phyloP scores from a whole-genome alignment of 2,888 invertebrate species.

The Caenorhabditis doughertyi region DNA sequence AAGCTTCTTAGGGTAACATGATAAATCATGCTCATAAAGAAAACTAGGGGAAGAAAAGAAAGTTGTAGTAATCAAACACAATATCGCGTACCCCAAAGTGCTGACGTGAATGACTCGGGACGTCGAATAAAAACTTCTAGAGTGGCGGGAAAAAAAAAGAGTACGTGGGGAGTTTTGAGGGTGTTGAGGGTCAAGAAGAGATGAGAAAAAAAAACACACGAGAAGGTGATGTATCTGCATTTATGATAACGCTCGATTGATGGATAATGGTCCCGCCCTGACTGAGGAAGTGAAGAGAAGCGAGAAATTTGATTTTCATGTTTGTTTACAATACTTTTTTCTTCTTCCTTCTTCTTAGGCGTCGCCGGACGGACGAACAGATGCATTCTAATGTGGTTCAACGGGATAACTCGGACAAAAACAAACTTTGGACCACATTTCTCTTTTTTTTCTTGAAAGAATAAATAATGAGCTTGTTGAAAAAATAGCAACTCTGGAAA shows the following conservation, averaged over 20 bases:
- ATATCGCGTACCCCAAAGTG: constrained; percentile 43
- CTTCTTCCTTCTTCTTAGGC: not conserved
- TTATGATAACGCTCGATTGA: constrained; percentile 58
- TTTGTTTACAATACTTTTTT: constrained; percentile 48
- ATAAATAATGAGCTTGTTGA: not conserved
- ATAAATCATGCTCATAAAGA: constrained; percentile 23
- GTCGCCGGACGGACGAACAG: constrained; percentile 4
- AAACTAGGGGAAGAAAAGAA: not conserved
- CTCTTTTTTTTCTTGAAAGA: not conserved
- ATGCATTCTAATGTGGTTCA: constrained; percentile 54
- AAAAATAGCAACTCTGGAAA: not conserved
- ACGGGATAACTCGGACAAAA: constrained; percentile 23
- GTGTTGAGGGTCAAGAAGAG: constrained; percentile 6
- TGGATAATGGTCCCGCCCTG: constrained; percentile 46
- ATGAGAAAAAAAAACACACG: not conserved
- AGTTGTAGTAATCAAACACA: constrained; percentile 60
- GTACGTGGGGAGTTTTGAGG: constrained; percentile 38
- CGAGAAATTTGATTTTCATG: constrained; percentile 57
- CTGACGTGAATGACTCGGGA: constrained; percentile 54
- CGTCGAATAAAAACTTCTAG: constrained; percentile 35
- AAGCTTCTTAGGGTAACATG: constrained; percentile 13
- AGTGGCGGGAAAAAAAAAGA: constrained; percentile 14
- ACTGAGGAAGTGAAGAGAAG: constrained; percentile 19
- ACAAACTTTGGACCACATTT: constrained; percentile 17
- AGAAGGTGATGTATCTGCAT: constrained; percentile 39